phyloP scores from a whole-genome alignment of 2,113 vertebrate genomes.

The Hippocampus abdominalis region DNA sequence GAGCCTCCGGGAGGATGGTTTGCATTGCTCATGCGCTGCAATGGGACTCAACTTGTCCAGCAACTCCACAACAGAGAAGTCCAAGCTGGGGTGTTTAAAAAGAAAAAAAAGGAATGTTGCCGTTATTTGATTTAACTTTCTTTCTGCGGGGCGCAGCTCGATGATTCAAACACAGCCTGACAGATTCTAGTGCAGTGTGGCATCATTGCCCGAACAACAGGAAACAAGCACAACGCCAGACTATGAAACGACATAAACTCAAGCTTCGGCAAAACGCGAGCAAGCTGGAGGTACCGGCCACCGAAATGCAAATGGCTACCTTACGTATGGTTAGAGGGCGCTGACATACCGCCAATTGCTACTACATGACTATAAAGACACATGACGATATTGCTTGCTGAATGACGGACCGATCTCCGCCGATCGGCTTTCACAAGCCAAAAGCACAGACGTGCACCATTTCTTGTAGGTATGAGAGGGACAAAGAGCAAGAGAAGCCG shows the following conservation, averaged over 20 bases:
- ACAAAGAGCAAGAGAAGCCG: conserved; percentile 21
- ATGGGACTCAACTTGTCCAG: conserved; percentile 78
- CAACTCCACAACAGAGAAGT: conserved; percentile 79
- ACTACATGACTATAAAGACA: conserved; percentile 43
- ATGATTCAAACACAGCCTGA: conserved; percentile 21
- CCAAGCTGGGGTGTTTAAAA: conserved; percentile 64
- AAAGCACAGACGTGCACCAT: conserved; percentile 42
- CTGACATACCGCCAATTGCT: conserved; percentile 24
- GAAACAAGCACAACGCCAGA: conserved; percentile 6
- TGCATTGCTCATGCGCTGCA: conserved; percentile 41
- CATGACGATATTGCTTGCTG: conserved; percentile 42
- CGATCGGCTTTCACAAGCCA: conserved; percentile 54
- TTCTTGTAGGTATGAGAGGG: conserved; percentile 50
- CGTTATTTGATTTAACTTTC: conserved; percentile 7
- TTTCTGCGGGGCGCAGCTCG: neutral
- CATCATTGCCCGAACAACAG: conserved; percentile 10
- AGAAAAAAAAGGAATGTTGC: neutral
- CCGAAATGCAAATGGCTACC: conserved; percentile 8
- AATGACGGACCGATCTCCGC: conserved; percentile 41
- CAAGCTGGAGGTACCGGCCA: conserved; percentile 4
- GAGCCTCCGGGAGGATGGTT: conserved; percentile 22
- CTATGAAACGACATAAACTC: neutral
- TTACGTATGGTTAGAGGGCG: conserved; percentile 2
- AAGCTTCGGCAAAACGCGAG: conserved; percentile 1
- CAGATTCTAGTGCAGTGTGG: neutral